Conservation (phyloP, 2,888 invertebrate species). For the Diaperis boleti region DNA sequence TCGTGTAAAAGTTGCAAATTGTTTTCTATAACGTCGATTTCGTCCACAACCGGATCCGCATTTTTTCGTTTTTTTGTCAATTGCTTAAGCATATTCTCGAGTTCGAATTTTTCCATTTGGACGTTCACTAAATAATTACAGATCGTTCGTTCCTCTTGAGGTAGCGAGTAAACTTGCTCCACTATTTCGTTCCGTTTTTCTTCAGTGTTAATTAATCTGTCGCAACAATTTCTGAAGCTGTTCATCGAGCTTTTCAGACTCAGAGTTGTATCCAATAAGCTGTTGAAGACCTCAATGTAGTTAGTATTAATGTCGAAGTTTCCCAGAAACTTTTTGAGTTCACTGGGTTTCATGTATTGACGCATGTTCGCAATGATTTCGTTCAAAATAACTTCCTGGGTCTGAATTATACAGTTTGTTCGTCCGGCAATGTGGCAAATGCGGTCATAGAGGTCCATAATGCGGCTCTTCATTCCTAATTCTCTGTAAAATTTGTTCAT, state of each 20-base stretch:
- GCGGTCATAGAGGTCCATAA: conserved; percentile 54
- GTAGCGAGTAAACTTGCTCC: conserved; percentile 59
- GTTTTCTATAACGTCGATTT: conserved; percentile 50
- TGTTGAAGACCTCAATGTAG: conserved; percentile 53
- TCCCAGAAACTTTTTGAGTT: conserved; percentile 46
- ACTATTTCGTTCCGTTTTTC: conserved; percentile 59
- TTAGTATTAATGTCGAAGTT: conserved; percentile 47
- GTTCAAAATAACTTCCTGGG: conserved; percentile 54
- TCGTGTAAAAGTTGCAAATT: conserved; percentile 50
- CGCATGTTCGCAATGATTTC: conserved; percentile 52
- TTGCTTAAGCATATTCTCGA: conserved; percentile 55
- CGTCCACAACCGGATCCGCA: conserved; percentile 39
- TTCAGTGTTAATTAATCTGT: conserved; percentile 56
- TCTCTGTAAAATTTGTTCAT: conserved; percentile 55
- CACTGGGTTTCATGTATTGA: conserved; percentile 43
- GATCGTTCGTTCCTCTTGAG: conserved; percentile 54
- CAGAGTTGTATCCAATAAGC: conserved; percentile 51
- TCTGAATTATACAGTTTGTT: conserved; percentile 31
- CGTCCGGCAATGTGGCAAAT: conserved; percentile 43
- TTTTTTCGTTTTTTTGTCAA: conserved; percentile 49
- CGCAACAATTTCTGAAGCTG: conserved; percentile 55
- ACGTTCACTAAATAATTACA: conserved; percentile 56
- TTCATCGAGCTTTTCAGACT: conserved; percentile 52
- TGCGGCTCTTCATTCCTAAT: conserved; percentile 55
- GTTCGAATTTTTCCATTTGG: conserved; percentile 56